phyloP scores from a whole-genome alignment of 2,113 vertebrate species.

The Catharus fuscescens region DNA sequence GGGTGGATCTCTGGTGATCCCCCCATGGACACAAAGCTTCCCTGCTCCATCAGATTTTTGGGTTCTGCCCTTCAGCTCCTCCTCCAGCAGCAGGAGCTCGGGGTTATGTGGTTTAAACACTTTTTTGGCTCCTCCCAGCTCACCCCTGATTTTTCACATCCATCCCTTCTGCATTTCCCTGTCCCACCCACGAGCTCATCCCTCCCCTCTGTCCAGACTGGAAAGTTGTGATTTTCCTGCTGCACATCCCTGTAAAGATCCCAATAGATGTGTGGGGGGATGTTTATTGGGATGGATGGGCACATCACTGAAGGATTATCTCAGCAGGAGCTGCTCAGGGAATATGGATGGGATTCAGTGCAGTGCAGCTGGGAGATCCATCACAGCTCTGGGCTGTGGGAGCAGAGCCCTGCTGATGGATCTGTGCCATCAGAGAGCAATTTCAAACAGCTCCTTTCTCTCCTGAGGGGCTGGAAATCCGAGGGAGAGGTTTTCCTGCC shows the following conservation, averaged over 20 bases:
- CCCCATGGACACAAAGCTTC: rapidly evolving
- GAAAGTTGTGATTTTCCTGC: neutral
- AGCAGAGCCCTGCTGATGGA: conserved; percentile 2
- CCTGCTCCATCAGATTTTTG: neutral
- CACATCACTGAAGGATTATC: conserved; percentile 32
- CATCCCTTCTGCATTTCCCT: neutral
- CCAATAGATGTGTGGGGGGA: neutral
- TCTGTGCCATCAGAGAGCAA: neutral
- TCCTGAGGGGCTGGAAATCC: neutral
- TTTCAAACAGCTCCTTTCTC: neutral
- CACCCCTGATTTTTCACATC: neutral
- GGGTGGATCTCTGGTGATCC: neutral
- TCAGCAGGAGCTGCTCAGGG: conserved; percentile 8
- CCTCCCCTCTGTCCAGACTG: neutral
- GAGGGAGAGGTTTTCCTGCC: neutral
- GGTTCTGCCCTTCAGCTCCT: neutral
- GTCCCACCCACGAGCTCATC: neutral
- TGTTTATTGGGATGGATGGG: conserved; percentile 40
- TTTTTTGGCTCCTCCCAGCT: neutral
- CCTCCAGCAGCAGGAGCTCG: neutral
- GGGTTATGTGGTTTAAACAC: neutral
- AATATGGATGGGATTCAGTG: neutral
- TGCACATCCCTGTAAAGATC: neutral
- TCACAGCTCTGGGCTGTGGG: neutral
- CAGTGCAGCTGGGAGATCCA: neutral